Percentiles rank a stretch among this genome's conserved stretches.
phyloP scores from a whole-genome alignment of 2,888 invertebrate species.

The Drosophila aldrichi region DNA sequence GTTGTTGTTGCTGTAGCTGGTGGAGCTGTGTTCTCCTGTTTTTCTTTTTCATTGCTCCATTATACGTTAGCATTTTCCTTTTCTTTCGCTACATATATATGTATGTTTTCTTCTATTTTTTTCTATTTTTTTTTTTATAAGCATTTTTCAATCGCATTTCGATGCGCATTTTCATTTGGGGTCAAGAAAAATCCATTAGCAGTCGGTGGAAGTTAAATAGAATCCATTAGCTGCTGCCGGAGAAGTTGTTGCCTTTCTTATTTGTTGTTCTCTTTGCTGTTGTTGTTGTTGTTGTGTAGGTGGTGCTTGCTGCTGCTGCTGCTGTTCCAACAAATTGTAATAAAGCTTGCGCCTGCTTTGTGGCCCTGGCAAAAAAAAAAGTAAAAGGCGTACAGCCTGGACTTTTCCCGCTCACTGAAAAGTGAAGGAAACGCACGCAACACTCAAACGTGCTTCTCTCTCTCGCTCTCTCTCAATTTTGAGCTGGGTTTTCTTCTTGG shows the following conservation, averaged over 20 bases:
- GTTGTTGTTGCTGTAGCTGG: slow-evolving; percentile 31
- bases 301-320: slow-evolving; percentile 30
- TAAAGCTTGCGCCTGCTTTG: slow-evolving; percentile 58
- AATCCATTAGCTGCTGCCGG: slow-evolving; percentile 83
- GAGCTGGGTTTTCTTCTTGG: slow-evolving; percentile 39
- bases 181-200: slow-evolving; percentile 85
- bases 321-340: slow-evolving; percentile 59
- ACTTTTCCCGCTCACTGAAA: slow-evolving; percentile 24
- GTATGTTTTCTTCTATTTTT: slow-evolving; percentile 35
- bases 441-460: not conserved
- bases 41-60: slow-evolving; percentile 60
- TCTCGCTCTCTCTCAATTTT: slow-evolving; percentile 11
- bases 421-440: slow-evolving; percentile 60
- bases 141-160: slow-evolving; percentile 79
- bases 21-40: slow-evolving; percentile 19
- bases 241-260: slow-evolving; percentile 55
- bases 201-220: slow-evolving; percentile 84
- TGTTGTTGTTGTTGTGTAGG: slow-evolving; percentile 28
- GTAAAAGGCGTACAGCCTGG: slow-evolving; percentile 56
- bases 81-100: slow-evolving; percentile 21
- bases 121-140: slow-evolving; percentile 73
- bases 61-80: slow-evolving; percentile 58
- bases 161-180: slow-evolving; percentile 83
- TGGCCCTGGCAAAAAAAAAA: slow-evolving; percentile 40
- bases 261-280: slow-evolving; percentile 34